phyloP scores from a whole-genome alignment of 2,888 invertebrate species.

The Sesia apiformis region DNA sequence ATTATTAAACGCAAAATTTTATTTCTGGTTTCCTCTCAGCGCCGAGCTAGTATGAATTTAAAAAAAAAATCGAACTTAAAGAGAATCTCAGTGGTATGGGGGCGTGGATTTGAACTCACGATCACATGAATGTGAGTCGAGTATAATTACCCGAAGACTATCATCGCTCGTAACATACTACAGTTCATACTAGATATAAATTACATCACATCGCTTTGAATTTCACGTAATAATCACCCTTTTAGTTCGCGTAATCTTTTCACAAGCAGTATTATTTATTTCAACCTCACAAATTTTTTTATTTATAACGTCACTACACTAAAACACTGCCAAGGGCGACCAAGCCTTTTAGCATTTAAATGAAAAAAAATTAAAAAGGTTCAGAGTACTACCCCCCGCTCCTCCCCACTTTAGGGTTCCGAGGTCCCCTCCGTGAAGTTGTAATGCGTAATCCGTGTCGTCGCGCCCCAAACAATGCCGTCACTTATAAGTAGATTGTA shows the following conservation, averaged over 20 bases:
- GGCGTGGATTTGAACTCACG: too few species aligned
- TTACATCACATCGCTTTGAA: too few species aligned
- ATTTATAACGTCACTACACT: neutral
- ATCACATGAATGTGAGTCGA: too few species aligned
- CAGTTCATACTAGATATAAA: too few species aligned
- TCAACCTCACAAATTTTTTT: neutral
- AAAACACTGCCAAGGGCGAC: neutral
- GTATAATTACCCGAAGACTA: too few species aligned
- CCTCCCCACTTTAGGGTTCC: conserved; percentile 3
- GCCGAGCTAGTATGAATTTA: too few species aligned
- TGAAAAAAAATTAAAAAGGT: neutral
- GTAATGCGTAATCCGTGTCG: conserved; percentile 26
- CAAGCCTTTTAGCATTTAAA: neutral
- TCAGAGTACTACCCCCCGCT: neutral
- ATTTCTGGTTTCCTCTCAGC: too few species aligned
- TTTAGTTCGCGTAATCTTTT: neutral
- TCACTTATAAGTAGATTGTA: neutral
- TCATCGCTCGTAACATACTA: too few species aligned
- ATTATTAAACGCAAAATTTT: too few species aligned
- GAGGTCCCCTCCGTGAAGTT: conserved; percentile 16
- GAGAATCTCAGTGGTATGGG: too few species aligned
- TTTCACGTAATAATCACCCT: neutral
- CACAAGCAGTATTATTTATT: neutral
- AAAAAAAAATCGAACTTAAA: too few species aligned
- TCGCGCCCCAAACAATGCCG: conserved; percentile 12